A percentile compares a stretch with the other conserved stretches of the same genome.
Conservation (phyloP, 2,113 vertebrate species). For the Malaclemys terrapin region DNA sequence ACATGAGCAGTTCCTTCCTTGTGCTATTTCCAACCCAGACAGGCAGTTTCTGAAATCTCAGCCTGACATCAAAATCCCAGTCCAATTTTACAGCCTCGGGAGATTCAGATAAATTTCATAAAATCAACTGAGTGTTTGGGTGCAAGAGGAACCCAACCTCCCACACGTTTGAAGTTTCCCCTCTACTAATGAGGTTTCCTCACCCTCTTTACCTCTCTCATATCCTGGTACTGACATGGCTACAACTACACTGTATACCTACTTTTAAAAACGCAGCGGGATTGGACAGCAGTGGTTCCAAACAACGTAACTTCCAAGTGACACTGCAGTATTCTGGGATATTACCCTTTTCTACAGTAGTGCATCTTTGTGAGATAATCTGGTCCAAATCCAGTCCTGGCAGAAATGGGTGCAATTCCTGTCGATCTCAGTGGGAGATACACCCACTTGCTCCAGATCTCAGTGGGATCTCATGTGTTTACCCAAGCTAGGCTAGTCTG, state of each 20-base stretch:
- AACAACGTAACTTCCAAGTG: too few species aligned
- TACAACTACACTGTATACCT: too few species aligned
- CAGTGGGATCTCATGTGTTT: neutral
- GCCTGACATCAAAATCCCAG: neutral
- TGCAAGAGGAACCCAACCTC: slow-evolving; percentile 11
- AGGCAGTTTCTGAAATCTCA: neutral
- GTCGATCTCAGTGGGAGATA: neutral
- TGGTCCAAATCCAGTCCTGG: neutral
- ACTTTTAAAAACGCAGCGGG: too few species aligned
- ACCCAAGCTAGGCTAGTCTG: neutral
- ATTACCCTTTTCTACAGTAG: neutral
- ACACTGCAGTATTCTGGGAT: neutral
- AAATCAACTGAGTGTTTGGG: neutral
- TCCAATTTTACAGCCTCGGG: neutral
- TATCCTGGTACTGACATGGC: too few species aligned
- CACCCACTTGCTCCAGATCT: neutral
- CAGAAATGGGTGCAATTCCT: too few species aligned
- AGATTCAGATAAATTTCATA: slow-evolving; percentile 19
- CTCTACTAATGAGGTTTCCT: slow-evolving; percentile 57
- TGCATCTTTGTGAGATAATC: neutral
- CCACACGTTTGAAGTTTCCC: slow-evolving; percentile 48
- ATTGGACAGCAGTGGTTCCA: too few species aligned
- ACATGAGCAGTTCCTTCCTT: neutral
- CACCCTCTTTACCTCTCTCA: too few species aligned
- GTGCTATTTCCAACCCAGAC: neutral